Conservation (phyloP, 2,797 vertebrate genomes). For the Discoglossus pictus region DNA sequence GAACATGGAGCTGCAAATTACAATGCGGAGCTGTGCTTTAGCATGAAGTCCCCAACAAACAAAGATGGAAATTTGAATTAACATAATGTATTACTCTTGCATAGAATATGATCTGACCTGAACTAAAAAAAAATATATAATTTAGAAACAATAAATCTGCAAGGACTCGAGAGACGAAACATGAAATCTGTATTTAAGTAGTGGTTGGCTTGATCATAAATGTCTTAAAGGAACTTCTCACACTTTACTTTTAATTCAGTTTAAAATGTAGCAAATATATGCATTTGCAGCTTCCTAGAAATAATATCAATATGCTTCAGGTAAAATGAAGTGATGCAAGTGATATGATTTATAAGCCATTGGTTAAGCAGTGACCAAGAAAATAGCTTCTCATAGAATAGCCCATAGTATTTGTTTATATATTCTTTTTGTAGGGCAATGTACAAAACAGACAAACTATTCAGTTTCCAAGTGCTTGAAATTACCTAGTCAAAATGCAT, state of each 20-base stretch:
- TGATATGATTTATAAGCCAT: slow-evolving; percentile 1
- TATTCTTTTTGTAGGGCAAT: neutral
- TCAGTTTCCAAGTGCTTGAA: slow-evolving; percentile 20
- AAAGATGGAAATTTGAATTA: too few relatives aligned
- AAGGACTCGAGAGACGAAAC: too few relatives aligned
- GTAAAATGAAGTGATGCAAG: neutral
- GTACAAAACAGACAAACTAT: slow-evolving; percentile 16
- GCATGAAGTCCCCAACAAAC: too few relatives aligned
- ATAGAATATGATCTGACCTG: too few relatives aligned
- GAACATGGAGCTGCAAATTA: too few relatives aligned
- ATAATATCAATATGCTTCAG: neutral
- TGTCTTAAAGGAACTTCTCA: too few relatives aligned
- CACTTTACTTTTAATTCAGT: neutral
- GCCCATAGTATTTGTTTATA: neutral
- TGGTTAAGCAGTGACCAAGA: slow-evolving; percentile 4
- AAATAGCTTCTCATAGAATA: neutral
- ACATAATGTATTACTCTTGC: too few relatives aligned
- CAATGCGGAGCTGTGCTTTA: too few relatives aligned
- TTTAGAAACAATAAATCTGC: too few relatives aligned
- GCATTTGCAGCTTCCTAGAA: neutral
- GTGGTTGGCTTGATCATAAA: too few relatives aligned
- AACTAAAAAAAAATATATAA: too few relatives aligned
- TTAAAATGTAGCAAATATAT: neutral
- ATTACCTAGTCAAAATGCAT: slow-evolving; percentile 33
- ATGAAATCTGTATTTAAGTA: too few relatives aligned